Conservation (phyloP, 2,113 vertebrate species). For the Delphinus delphis region DNA sequence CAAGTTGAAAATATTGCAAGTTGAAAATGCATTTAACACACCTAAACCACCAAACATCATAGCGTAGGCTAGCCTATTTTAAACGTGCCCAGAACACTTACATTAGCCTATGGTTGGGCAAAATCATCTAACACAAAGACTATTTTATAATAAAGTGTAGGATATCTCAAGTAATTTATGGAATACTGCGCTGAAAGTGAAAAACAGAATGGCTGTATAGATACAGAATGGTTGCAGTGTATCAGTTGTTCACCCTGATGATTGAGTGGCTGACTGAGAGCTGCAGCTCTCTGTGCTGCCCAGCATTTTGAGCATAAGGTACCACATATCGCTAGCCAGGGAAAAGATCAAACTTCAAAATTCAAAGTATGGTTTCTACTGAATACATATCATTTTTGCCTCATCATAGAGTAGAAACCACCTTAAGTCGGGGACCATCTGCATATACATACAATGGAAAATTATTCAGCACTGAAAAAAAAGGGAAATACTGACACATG, state of each 20-base stretch:
- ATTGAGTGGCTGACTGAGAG: not conserved
- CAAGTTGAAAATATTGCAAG: not conserved
- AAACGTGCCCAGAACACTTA: not conserved
- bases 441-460: too few relatives aligned
- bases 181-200: not conserved
- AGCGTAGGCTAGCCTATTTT: not conserved
- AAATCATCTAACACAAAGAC: not conserved
- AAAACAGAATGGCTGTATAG: not conserved
- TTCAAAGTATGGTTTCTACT: not conserved
- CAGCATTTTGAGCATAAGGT: not conserved
- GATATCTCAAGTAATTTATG: not conserved
- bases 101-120: not conserved
- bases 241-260: not conserved
- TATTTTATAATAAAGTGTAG: not conserved
- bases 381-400: not conserved
- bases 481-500: not conserved
- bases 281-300: not conserved
- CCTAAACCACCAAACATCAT: not conserved
- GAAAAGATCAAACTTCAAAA: not conserved
- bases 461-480: not conserved
- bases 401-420: not conserved
- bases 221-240: not conserved
- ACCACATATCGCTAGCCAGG: not conserved
- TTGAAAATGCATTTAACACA: not conserved
- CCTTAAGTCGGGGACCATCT: not conserved